Percentiles rank a stretch among this genome's conserved stretches.
Conservation (phyloP, 1,140 invertebrate genomes). For the Pollicipes pollicipes region DNA sequence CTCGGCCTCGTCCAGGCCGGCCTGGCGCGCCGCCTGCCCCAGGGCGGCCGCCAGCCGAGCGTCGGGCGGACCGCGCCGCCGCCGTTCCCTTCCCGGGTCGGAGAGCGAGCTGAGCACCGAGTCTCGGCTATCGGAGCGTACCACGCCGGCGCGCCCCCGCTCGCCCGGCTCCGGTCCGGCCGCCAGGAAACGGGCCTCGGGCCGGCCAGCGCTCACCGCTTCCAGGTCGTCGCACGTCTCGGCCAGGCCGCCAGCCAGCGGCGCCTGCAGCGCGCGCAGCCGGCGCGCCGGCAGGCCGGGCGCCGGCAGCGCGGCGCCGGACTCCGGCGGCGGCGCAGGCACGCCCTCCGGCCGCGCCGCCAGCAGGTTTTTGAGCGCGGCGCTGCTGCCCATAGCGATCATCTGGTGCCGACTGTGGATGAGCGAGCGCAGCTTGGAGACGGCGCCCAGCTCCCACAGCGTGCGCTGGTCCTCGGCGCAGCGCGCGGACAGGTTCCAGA, state of each 20-base stretch:
- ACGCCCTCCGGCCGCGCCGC: constrained; percentile 53
- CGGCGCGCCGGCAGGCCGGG: background rate
- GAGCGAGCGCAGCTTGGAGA: constrained; percentile 76
- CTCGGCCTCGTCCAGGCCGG: background rate
- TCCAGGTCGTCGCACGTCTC: too few species aligned
- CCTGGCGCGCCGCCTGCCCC: background rate
- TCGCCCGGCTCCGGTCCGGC: too few species aligned
- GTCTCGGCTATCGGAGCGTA: constrained; percentile 62
- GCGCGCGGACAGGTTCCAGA: constrained; percentile 88
- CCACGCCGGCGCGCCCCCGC: constrained; percentile 10
- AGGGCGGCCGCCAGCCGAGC: constrained; percentile 52
- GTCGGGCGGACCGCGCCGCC: constrained; percentile 15
- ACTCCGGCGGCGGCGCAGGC: constrained; percentile 17
- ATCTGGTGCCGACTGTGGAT: constrained; percentile 92
- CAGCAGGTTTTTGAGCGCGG: constrained; percentile 79
- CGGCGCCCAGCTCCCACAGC: constrained; percentile 79
- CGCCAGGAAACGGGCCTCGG: background rate
- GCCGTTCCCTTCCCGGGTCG: constrained; percentile 18
- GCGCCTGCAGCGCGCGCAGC: too few species aligned
- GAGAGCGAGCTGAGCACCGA: constrained; percentile 60
- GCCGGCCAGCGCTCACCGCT: background rate
- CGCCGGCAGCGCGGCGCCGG: constrained; percentile 15
- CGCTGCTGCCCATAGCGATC: constrained; percentile 88
- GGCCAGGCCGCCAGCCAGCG: background rate
- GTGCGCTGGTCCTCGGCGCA: constrained; percentile 70